These are phyloP conservation scores for Drosophila lacertosa DNA, from an alignment of 1,140 invertebrate species.

Conservation along the genomic window DNA sequence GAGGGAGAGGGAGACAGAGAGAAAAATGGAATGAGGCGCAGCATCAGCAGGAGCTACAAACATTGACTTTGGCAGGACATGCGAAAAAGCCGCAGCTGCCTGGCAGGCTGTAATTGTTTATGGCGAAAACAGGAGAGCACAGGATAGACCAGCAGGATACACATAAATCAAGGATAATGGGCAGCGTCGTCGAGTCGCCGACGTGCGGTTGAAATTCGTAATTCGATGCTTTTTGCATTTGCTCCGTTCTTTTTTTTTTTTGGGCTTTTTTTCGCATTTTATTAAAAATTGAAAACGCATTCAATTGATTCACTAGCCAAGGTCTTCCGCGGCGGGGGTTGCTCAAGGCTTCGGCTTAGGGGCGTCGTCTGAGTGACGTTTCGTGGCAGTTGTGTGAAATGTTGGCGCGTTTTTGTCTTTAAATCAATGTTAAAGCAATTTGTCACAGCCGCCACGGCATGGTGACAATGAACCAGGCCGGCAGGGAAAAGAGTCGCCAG, in stretches of 20 bases:
- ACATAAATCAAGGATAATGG: conserved; percentile 82
- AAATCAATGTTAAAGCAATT: conserved; percentile 80
- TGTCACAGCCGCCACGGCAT: conserved; percentile 68
- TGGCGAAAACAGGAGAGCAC: conserved; percentile 50
- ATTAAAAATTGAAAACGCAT: conserved; percentile 83
- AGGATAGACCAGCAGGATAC: conserved; percentile 59
- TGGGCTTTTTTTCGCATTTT: conserved; percentile 37
- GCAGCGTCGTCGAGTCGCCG: conserved; percentile 66
- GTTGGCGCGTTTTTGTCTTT: conserved; percentile 63
- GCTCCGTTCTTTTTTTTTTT: conserved; percentile 37
- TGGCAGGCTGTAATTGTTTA: conserved; percentile 73
- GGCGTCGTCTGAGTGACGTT: conserved; percentile 77
- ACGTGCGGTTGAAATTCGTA: conserved; percentile 73
- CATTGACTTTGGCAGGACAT: conserved; percentile 75
- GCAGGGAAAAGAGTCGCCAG: conserved; percentile 47
- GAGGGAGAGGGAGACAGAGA: conserved; percentile 15
- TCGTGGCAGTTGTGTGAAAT: conserved; percentile 80
- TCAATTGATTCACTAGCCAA: conserved; percentile 77
- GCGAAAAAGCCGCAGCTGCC: conserved; percentile 74
- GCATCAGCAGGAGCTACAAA: conserved; percentile 66
- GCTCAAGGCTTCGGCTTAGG: conserved; percentile 56
- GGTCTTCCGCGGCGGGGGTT: conserved; percentile 51
- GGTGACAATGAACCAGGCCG: conserved; percentile 60
- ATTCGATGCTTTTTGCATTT: conserved; percentile 80
- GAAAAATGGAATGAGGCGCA: neutral